These are phyloP conservation scores for Tonatia bakeri DNA, from an alignment of 2,113 vertebrate species.

Conservation along the genomic window DNA sequence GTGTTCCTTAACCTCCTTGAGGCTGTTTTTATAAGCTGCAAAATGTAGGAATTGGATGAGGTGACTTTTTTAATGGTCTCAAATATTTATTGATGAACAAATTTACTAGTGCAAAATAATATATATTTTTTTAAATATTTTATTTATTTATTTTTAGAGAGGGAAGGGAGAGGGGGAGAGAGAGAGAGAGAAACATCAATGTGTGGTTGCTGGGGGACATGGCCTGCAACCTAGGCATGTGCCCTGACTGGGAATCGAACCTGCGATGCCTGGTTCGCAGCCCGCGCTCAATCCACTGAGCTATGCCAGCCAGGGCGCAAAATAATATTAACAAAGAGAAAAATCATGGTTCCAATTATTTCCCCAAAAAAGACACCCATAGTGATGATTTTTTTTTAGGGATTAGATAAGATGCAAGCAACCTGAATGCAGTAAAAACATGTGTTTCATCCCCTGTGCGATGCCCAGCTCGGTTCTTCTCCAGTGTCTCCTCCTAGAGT, in stretches of 20 bases:
- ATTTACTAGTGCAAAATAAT: not conserved
- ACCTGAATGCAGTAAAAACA: not conserved
- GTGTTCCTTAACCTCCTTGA: not conserved
- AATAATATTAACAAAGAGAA: not conserved
- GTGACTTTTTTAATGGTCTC: not conserved
- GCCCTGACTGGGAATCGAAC: no score
- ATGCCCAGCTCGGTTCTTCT: not conserved
- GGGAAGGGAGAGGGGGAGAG: no score
- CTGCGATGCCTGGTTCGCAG: no score
- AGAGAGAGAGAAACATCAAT: no score
- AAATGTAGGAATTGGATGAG: not conserved
- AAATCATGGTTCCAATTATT: not conserved
- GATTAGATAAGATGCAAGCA: not conserved
- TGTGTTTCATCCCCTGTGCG: not conserved
- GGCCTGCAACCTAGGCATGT: no score
- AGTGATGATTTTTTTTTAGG: not conserved
- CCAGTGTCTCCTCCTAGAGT: not conserved
- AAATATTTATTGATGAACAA: not conserved
- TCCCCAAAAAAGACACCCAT: not conserved
- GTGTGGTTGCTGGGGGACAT: no score
- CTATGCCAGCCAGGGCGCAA: no score
- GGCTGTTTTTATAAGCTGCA: not conserved
- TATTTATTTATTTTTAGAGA: no score
- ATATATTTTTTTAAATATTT: no score
- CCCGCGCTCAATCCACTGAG: no score